These are phyloP conservation scores for Pocillopora grandis DNA, from an alignment of 92 coral and sea anemone species.

Conservation along the genomic window DNA sequence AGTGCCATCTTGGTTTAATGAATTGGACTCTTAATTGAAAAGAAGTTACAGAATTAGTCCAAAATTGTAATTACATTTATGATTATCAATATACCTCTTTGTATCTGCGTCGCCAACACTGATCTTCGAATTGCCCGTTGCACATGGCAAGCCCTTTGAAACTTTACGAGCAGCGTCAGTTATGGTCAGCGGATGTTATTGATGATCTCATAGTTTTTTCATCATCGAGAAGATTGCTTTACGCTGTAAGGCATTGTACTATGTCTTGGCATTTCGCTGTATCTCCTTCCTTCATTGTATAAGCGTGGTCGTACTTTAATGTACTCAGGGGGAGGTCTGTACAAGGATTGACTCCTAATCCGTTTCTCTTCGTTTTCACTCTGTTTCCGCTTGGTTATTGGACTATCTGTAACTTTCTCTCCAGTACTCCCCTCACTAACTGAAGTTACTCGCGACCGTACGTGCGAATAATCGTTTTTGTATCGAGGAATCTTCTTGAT, in stretches of 20 bases:
- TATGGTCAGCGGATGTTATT: too few relatives aligned
- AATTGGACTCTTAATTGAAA: too few relatives aligned
- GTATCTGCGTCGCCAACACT: too few relatives aligned
- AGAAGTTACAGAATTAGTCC: too few relatives aligned
- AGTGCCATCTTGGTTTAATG: too few relatives aligned
- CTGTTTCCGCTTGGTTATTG: neutral
- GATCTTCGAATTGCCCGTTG: too few relatives aligned
- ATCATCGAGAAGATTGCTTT: neutral
- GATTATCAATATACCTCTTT: too few relatives aligned
- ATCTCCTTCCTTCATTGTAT: constrained; percentile 18
- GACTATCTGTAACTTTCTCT: neutral
- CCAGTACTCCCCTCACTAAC: constrained; percentile 5
- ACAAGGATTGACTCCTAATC: neutral
- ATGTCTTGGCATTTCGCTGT: constrained; percentile 25
- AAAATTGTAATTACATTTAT: too few relatives aligned
- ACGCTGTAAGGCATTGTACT: neutral
- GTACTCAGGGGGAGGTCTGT: constrained; percentile 63
- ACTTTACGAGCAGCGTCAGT: too few relatives aligned
- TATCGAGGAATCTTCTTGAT: constrained; percentile 62
- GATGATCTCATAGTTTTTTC: neutral
- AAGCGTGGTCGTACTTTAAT: constrained; percentile 67
- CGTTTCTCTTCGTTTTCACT: neutral
- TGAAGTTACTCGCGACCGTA: constrained; percentile 63
- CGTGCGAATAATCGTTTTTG: constrained; percentile 78
- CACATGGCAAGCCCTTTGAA: too few relatives aligned